Conservation (phyloP, 2,113 vertebrate genomes). For the Nipponia nippon region DNA sequence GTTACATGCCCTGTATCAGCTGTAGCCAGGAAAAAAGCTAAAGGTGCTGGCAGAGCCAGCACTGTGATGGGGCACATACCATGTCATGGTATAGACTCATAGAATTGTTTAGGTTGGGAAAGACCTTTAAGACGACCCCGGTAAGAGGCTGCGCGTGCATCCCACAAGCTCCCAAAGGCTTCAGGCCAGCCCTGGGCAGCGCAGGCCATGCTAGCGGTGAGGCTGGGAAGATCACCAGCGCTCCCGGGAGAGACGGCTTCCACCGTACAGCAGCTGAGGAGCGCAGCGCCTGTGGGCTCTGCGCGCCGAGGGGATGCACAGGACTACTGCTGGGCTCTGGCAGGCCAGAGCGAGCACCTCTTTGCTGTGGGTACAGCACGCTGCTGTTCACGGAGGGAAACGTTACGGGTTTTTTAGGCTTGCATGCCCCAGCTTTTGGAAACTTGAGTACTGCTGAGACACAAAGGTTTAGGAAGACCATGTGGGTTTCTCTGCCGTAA, state of each 20-base stretch:
- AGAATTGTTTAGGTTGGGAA: no score
- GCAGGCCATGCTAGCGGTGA: neutral
- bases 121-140: no score
- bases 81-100: accelerated
- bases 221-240: neutral
- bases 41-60: neutral
- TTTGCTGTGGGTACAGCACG: accelerated
- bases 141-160: accelerated
- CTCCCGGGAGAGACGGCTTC: neutral
- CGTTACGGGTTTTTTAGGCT: accelerated
- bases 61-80: neutral
- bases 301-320: accelerated
- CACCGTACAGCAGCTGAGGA: accelerated
- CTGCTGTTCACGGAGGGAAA: accelerated
- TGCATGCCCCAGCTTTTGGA: accelerated
- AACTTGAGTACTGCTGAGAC: neutral
- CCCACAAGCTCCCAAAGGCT: accelerated
- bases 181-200: neutral
- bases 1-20: accelerated
- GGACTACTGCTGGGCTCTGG: no score
- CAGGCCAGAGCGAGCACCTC: neutral
- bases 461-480: neutral
- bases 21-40: neutral
- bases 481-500: accelerated
- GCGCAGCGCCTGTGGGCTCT: neutral